Evolutionary conservation across 2,113 vertebrate species (phyloP).

Genomic region (Entelurus aequoreus): DNA sequence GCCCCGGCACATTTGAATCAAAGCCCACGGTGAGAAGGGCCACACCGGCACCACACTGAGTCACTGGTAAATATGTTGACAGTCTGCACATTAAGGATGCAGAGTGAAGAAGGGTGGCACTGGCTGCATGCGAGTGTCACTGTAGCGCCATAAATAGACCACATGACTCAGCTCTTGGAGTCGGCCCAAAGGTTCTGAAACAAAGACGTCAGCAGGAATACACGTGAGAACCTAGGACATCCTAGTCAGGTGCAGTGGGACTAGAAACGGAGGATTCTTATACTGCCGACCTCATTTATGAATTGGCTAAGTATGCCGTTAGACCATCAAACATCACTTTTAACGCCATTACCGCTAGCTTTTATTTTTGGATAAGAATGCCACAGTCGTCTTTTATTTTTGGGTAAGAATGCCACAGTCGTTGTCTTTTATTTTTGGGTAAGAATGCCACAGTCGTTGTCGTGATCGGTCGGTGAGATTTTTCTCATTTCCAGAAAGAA

Average conservation of each 20-base stretch:
- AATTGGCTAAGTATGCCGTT: not conserved
- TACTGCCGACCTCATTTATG: slow-evolving; percentile 46
- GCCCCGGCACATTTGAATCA: slow-evolving; percentile 38
- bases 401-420: no score
- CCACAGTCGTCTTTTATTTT: no score
- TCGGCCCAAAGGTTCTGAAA: slow-evolving; percentile 7
- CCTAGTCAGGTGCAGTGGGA: slow-evolving; percentile 33
- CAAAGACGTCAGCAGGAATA: slow-evolving; percentile 17
- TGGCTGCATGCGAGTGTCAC: slow-evolving; percentile 53
- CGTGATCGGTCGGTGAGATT: no score
- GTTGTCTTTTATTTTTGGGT: no score
- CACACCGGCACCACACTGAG: slow-evolving; percentile 19
- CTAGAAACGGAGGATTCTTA: slow-evolving; percentile 37
- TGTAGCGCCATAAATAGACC: slow-evolving; percentile 47
- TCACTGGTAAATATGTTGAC: slow-evolving; percentile 34
- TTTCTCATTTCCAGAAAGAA: no score
- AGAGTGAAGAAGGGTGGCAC: slow-evolving; percentile 19
- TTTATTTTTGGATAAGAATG: no score
- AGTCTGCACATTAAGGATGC: slow-evolving; percentile 13
- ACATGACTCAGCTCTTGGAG: slow-evolving; percentile 40
- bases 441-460: no score
- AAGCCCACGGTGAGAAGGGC: slow-evolving; percentile 10
- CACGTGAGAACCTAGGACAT: slow-evolving; percentile 33
- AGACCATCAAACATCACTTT: no score
- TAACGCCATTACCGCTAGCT: no score